These are phyloP conservation scores for mouse (Mus musculus) DNA, from an alignment of 2,113 vertebrate species.

Conservation along the genomic window GRCm39 chr16:59656501-59657000, in stretches of 20 bases:
- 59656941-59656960: neutral
- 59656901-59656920: neutral
- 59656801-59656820: neutral
- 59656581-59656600: neutral
- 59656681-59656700: neutral
- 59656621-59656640: neutral
- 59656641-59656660: neutral
- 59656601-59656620: slow-evolving; percentile 2
- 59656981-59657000: slow-evolving; percentile 32
- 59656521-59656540: neutral
- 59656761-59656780: slow-evolving; percentile 35
- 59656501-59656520: slow-evolving; percentile 48
- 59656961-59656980: neutral
- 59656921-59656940: neutral
- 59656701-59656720: slow-evolving; percentile 59
- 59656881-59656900: neutral
- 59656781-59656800: slow-evolving; percentile 11
- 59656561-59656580: slow-evolving; percentile 27
- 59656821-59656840: neutral
- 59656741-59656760: neutral
- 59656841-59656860: neutral
- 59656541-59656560: slow-evolving; percentile 11
- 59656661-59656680: neutral
- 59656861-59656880: neutral
- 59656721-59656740: slow-evolving; percentile 42